Percentiles rank a stretch among this genome's conserved stretches.
Conservation (phyloP, 37 sponge, comb jelly and placozoan species). For the Chondrilla cf. caribensis region DNA sequence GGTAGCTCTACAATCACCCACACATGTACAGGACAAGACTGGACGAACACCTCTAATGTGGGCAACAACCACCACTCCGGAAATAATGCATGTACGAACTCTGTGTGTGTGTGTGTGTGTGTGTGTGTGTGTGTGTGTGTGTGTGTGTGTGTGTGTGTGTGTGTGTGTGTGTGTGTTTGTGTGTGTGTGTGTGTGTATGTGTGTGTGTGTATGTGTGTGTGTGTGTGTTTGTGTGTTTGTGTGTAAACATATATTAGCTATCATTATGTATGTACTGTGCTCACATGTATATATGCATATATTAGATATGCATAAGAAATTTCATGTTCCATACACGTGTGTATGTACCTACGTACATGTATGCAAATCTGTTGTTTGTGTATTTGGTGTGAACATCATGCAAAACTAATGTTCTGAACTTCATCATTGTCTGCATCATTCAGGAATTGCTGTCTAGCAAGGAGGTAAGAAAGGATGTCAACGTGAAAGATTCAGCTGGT, state of each 20-base stretch:
- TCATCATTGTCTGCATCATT: background rate
- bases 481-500: constrained; percentile 40
- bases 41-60: constrained; percentile 64
- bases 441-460: constrained; percentile 40
- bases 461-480: constrained; percentile 23
- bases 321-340: background rate
- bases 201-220: background rate
- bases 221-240: too few relatives aligned
- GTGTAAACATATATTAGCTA: background rate
- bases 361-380: too few relatives aligned
- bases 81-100: constrained; percentile 26
- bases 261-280: too few relatives aligned
- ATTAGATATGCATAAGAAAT: too few relatives aligned
- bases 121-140: too few relatives aligned
- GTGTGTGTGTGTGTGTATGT: background rate
- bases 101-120: too few relatives aligned
- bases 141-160: too few relatives aligned
- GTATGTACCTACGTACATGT: background rate
- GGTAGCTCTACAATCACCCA: background rate
- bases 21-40: constrained; percentile 44
- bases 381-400: too few relatives aligned
- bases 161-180: too few relatives aligned
- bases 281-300: too few relatives aligned
- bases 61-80: constrained; percentile 35
- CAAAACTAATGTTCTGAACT: too few relatives aligned